Conservation (phyloP, 1,140 invertebrate species). For the Diprion similis region DNA sequence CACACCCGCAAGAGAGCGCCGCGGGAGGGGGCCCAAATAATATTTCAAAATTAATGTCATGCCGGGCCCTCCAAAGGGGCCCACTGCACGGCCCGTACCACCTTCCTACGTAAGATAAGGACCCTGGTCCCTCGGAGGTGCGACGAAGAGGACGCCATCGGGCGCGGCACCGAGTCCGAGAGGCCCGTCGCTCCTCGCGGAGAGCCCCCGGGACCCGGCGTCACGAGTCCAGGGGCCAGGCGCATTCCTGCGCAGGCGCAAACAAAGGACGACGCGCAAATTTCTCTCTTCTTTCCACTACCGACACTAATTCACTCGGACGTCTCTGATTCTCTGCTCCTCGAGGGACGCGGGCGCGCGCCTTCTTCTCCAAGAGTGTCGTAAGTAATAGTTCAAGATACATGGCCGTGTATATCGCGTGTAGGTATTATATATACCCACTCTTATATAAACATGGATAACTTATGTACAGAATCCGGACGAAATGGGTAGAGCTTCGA, state of each 20-base stretch:
- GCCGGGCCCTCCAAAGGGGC: conserved; percentile 36
- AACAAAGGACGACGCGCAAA: conserved; percentile 36
- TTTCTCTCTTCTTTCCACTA: conserved; percentile 33
- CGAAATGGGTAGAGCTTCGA: no score
- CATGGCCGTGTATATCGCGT: no score
- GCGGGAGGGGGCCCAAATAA: conserved; percentile 40
- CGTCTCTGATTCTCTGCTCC: conserved; percentile 22
- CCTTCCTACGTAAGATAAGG: conserved; percentile 42
- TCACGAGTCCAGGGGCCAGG: conserved; percentile 1
- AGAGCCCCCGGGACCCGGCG: conserved; percentile 25
- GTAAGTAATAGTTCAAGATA: no score
- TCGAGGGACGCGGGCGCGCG: background rate
- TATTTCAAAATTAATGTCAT: conserved; percentile 55
- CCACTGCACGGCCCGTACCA: conserved; percentile 24
- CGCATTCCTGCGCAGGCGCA: conserved; percentile 42
- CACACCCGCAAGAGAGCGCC: conserved; percentile 20
- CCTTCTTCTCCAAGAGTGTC: background rate
- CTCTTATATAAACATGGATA: no score
- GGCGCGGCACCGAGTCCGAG: background rate
- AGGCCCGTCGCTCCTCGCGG: conserved; percentile 13
- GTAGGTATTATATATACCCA: no score
- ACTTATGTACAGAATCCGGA: no score
- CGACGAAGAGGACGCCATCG: conserved; percentile 1
- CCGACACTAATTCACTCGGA: conserved; percentile 48
- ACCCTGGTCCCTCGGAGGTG: conserved; percentile 16